A percentile compares a stretch with the other conserved stretches of the same genome.
Conservation (phyloP, 2,113 vertebrate genomes). For the Callipepla squamata region DNA sequence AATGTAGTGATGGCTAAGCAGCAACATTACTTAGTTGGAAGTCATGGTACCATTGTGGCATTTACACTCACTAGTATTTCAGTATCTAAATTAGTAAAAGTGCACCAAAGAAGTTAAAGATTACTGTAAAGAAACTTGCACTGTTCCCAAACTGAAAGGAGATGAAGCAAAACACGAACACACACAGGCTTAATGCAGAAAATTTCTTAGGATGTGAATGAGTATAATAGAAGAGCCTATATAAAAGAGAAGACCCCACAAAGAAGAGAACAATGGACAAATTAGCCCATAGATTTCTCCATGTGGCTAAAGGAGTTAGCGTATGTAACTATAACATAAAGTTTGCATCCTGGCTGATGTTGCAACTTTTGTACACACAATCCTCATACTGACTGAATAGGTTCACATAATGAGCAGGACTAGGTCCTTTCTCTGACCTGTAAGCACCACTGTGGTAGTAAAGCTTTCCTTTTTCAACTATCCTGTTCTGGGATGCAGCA, state of each 20-base stretch:
- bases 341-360: background rate
- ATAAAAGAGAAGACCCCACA: background rate
- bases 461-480: background rate
- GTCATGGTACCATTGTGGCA: background rate
- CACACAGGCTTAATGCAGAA: fast-evolving
- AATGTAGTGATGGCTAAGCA: background rate
- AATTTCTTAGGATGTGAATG: background rate
- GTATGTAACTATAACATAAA: background rate
- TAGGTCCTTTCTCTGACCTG: background rate
- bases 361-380: background rate
- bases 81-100: background rate
- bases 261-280: background rate
- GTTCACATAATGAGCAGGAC: fast-evolving
- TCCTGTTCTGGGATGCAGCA: background rate
- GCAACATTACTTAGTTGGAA: fast-evolving
- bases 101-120: background rate
- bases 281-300: background rate
- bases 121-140: background rate
- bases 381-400: background rate
- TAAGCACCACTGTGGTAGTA: background rate
- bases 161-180: background rate
- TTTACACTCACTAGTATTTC: background rate
- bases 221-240: background rate
- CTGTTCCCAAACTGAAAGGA: background rate
- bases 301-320: background rate